phyloP scores from a whole-genome alignment of 2,113 vertebrate species.

The Buteo buteo region DNA sequence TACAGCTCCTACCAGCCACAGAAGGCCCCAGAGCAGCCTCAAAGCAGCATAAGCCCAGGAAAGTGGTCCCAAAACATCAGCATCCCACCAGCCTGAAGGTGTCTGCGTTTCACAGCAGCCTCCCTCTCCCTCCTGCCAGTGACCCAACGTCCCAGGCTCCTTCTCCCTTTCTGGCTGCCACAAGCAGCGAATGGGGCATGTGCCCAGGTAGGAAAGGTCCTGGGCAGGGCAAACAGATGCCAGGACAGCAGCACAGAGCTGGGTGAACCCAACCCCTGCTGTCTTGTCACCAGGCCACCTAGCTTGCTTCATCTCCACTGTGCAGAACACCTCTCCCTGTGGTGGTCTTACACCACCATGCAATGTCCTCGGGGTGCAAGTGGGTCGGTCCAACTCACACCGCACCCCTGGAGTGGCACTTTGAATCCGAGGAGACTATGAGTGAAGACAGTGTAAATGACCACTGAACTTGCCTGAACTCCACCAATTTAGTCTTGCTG shows the following conservation, averaged over 20 bases:
- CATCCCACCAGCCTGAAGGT: background rate
- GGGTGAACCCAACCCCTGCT: background rate
- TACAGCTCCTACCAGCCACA: background rate
- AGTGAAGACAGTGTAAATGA: background rate
- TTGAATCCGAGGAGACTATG: accelerated
- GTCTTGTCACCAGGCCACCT: background rate
- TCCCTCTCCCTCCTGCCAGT: background rate
- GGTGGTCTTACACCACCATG: background rate
- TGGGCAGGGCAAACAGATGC: background rate
- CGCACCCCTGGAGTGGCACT: accelerated
- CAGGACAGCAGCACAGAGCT: background rate
- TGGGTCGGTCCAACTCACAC: background rate
- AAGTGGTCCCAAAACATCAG: background rate
- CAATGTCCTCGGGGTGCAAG: background rate
- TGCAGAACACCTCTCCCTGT: background rate
- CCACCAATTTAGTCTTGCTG: background rate
- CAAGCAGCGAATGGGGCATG: accelerated
- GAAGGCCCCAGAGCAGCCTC: background rate
- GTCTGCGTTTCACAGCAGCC: accelerated
- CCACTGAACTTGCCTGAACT: background rate
- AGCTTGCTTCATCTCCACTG: background rate
- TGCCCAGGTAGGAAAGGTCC: background rate
- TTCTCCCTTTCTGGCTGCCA: background rate
- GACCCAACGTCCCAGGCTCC: background rate
- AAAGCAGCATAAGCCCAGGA: background rate